Evolutionary conservation across 2,888 invertebrate species (phyloP).

Genomic region (Dexiosoma caninum): DNA sequence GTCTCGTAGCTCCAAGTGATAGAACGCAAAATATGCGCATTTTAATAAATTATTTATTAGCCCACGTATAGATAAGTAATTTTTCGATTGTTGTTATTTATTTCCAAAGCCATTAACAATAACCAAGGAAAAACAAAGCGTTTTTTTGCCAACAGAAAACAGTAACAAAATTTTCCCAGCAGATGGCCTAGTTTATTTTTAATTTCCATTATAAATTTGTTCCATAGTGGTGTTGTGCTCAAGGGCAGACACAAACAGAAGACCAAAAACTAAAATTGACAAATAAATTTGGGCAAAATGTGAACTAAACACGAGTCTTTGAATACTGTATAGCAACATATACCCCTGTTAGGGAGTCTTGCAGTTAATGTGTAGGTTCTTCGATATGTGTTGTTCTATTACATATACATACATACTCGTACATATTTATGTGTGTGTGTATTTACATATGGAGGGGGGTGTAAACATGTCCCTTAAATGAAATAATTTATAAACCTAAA

Average conservation of each 20-base stretch:
- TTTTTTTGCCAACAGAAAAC: constrained; percentile 10
- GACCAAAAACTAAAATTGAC: background rate
- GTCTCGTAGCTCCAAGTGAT: background rate
- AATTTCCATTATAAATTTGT: constrained; percentile 51
- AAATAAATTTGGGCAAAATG: constrained; percentile 24
- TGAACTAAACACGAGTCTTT: background rate
- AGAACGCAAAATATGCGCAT: background rate
- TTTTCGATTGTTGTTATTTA: constrained; percentile 11
- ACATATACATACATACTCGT: too few species aligned
- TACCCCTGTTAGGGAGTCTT: background rate
- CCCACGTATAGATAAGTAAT: background rate
- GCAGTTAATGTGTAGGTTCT: background rate
- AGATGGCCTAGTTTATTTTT: constrained; percentile 61
- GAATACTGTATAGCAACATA: background rate
- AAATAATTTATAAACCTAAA: constrained; percentile 37
- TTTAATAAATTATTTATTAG: constrained; percentile 36
- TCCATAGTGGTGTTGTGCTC: constrained; percentile 16
- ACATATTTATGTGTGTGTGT: background rate
- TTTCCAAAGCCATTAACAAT: constrained; percentile 34
- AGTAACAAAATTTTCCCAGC: constrained; percentile 30
- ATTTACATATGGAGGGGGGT: too few species aligned
- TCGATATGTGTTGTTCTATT: constrained; percentile 13
- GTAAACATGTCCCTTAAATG: constrained; percentile 23
- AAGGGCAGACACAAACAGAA: background rate
- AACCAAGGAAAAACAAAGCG: too few species aligned